These are phyloP conservation scores for Ophioninae sp. DNA, from an alignment of 2,888 invertebrate species.

Conservation along the genomic window DNA sequence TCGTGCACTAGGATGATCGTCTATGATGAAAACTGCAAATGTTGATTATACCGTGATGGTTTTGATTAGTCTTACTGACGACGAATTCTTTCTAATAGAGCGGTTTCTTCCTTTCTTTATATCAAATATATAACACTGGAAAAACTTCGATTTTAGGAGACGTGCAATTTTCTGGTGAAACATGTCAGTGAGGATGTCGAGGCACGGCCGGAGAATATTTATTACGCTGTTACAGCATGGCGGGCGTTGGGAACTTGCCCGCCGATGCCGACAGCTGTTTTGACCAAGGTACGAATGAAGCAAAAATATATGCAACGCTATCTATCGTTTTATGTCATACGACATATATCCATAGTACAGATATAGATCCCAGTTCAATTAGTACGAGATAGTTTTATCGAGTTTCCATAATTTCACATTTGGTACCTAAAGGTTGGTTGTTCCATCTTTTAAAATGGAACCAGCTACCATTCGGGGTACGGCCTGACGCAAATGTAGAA, in stretches of 20 bases:
- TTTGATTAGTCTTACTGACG: conserved; percentile 80
- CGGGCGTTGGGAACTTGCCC: conserved; percentile 83
- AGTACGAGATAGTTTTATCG: too few relatives aligned
- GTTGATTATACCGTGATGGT: conserved; percentile 73
- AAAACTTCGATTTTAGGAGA: conserved; percentile 74
- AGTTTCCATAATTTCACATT: too few relatives aligned
- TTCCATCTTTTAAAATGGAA: too few relatives aligned
- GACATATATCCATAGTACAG: too few relatives aligned
- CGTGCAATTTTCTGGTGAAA: conserved; percentile 81
- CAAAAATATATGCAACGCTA: not conserved
- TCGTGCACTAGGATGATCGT: conserved; percentile 58
- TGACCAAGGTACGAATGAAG: conserved; percentile 78
- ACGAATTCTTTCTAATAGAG: conserved; percentile 12
- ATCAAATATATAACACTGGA: not conserved
- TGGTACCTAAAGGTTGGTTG: too few relatives aligned
- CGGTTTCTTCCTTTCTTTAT: not conserved
- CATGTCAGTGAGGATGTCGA: conserved; percentile 76
- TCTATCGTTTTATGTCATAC: too few relatives aligned
- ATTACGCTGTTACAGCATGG: conserved; percentile 86
- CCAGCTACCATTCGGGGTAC: too few relatives aligned
- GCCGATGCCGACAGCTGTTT: conserved; percentile 82
- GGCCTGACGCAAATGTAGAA: too few relatives aligned
- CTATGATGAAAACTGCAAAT: conserved; percentile 72
- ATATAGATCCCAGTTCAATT: too few relatives aligned
- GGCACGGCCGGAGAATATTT: conserved; percentile 82